Percentiles rank a stretch among this genome's conserved stretches.
These are phyloP conservation scores for Myiozetetes cayanensis DNA, from an alignment of 2,113 vertebrate genomes.

Conservation along the genomic window DNA sequence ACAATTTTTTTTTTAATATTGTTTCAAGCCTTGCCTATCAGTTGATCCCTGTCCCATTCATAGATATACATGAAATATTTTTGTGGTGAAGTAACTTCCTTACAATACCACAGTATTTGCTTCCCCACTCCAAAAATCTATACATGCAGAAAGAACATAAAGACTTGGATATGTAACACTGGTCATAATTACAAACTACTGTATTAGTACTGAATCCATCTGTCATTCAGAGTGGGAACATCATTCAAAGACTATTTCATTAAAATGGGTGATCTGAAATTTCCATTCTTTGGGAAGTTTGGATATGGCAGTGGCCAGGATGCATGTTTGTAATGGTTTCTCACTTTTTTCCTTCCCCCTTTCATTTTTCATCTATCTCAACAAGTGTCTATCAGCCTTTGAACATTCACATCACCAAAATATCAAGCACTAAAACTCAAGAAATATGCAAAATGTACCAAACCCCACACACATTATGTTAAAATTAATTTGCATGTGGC, in stretches of 20 bases:
- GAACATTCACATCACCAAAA: neutral
- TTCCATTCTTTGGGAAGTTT: neutral
- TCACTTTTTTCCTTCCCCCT: neutral
- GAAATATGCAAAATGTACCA: neutral
- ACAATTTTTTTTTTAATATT: neutral
- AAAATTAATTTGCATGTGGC: neutral
- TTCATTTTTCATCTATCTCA: neutral
- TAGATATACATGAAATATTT: neutral
- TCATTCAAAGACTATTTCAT: neutral
- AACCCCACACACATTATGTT: neutral
- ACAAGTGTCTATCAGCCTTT: neutral
- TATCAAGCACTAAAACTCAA: neutral
- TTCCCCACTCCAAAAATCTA: neutral
- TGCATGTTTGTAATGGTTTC: neutral
- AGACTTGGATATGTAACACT: neutral
- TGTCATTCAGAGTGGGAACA: neutral
- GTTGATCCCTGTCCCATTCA: neutral
- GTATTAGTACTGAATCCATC: neutral
- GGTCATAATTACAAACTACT: neutral
- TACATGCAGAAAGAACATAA: neutral
- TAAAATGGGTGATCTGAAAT: neutral
- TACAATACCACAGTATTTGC: neutral
- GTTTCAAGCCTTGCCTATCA: neutral
- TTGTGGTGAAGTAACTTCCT: neutral
- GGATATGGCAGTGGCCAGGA: neutral